Conservation (phyloP, 2,888 invertebrate genomes). For the Mimachlamys varia region DNA sequence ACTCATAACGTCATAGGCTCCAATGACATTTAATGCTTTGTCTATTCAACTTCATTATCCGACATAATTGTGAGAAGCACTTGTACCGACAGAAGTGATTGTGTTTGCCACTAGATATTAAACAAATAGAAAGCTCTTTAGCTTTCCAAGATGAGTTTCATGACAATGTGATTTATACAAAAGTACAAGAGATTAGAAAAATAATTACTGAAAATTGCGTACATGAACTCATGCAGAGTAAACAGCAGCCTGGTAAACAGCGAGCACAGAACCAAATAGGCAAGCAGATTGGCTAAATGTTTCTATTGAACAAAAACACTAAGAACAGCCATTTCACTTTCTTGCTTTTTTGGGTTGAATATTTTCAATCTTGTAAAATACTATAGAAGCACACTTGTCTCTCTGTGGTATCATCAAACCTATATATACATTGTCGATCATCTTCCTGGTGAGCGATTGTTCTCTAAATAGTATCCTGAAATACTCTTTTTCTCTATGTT, state of each 20-base stretch:
- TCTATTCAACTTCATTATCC: slow-evolving; percentile 23
- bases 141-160: not conserved
- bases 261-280: not conserved
- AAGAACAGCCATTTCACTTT: no score
- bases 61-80: not conserved
- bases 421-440: no score
- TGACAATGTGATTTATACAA: slow-evolving; percentile 15
- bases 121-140: slow-evolving; percentile 1
- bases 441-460: no score
- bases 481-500: no score
- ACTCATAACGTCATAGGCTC: no score
- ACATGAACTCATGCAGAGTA: not conserved
- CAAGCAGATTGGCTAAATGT: not conserved
- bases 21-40: not conserved
- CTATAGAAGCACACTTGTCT: no score
- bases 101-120: not conserved
- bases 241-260: not conserved
- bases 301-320: not conserved
- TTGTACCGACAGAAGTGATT: not conserved
- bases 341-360: not conserved
- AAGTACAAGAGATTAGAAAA: slow-evolving; percentile 9
- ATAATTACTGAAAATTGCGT: not conserved
- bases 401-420: not conserved
- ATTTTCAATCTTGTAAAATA: not conserved
- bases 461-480: no score